phyloP scores from a whole-genome alignment of 2,888 invertebrate species.

The Steinernema carpocapsae region DNA sequence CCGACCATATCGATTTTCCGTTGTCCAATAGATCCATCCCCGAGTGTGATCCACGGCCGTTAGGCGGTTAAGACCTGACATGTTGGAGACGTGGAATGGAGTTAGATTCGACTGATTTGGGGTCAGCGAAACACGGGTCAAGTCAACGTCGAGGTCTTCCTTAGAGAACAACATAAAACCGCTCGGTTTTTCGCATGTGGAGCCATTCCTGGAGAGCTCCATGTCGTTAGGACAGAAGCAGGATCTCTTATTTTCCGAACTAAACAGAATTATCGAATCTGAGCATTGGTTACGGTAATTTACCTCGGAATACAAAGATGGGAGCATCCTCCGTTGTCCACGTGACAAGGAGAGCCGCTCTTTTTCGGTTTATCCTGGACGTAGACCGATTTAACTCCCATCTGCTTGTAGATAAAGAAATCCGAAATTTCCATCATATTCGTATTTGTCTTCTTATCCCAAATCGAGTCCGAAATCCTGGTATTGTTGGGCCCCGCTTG shows the following conservation, averaged over 20 bases:
- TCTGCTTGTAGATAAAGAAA: conserved; percentile 45
- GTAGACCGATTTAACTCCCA: conserved; percentile 40
- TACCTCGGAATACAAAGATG: conserved; percentile 47
- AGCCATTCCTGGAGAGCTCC: conserved; percentile 39
- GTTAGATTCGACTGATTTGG: background rate
- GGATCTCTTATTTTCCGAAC: conserved; percentile 26
- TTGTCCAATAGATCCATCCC: conserved; percentile 32
- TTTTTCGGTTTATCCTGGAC: conserved; percentile 1
- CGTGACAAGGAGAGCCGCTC: background rate
- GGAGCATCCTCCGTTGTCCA: conserved; percentile 42
- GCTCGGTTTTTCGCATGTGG: conserved; percentile 25
- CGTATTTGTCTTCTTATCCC: background rate
- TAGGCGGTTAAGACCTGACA: background rate
- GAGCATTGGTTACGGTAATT: conserved; percentile 21
- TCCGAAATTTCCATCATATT: conserved; percentile 39
- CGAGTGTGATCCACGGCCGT: conserved; percentile 42
- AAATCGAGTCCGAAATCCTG: background rate
- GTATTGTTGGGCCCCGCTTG: background rate
- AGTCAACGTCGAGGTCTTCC: conserved; percentile 3
- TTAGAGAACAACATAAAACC: conserved; percentile 9
- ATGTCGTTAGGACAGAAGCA: conserved; percentile 43
- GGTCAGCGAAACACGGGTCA: background rate
- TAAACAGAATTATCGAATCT: conserved; percentile 32
- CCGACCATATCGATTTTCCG: conserved; percentile 34
- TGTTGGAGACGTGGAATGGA: conserved; percentile 2